A percentile compares a stretch with the other conserved stretches of the same genome.
Evolutionary conservation across 2,888 invertebrate genomes (phyloP).

Genomic region (Maniola hyperantus): DNA sequence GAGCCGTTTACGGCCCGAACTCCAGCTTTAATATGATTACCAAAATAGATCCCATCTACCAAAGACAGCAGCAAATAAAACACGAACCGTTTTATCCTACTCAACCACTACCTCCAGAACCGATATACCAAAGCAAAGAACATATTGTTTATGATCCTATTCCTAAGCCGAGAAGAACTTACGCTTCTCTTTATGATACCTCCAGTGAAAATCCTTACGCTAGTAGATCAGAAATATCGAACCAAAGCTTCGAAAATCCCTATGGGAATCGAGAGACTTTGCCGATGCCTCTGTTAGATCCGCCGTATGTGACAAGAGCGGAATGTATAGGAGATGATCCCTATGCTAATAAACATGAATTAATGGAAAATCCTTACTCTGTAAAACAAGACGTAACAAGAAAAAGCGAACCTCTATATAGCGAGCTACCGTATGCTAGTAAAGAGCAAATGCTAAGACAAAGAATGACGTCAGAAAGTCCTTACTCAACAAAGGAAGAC

Average conservation of each 20-base stretch:
- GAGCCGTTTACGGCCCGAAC: slow-evolving; percentile 75
- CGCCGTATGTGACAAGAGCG: slow-evolving; percentile 60
- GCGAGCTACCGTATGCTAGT: slow-evolving; percentile 74
- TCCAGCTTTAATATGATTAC: slow-evolving; percentile 80
- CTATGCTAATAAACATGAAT: slow-evolving; percentile 50
- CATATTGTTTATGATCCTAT: slow-evolving; percentile 77
- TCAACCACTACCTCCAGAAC: slow-evolving; percentile 79
- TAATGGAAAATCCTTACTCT: slow-evolving; percentile 48
- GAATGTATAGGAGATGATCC: slow-evolving; percentile 53
- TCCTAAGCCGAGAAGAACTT: slow-evolving; percentile 78
- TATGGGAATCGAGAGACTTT: slow-evolving; percentile 70
- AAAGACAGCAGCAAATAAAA: slow-evolving; percentile 77
- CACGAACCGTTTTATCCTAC: slow-evolving; percentile 79
- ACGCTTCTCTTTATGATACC: slow-evolving; percentile 74
- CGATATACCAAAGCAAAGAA: slow-evolving; percentile 79
- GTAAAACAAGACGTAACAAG: slow-evolving; percentile 54
- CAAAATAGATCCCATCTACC: slow-evolving; percentile 82
- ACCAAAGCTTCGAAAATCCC: slow-evolving; percentile 73
- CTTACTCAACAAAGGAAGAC: slow-evolving; percentile 78
- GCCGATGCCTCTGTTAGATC: slow-evolving; percentile 69
- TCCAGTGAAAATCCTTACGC: slow-evolving; percentile 73
- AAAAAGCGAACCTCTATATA: slow-evolving; percentile 63
- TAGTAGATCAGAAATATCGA: slow-evolving; percentile 69
- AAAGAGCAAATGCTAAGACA: slow-evolving; percentile 74
- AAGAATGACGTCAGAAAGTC: slow-evolving; percentile 68